Base-by-base conservation (phyloP, 2,888 invertebrate species). In the Euplexia lucipara region DNA sequence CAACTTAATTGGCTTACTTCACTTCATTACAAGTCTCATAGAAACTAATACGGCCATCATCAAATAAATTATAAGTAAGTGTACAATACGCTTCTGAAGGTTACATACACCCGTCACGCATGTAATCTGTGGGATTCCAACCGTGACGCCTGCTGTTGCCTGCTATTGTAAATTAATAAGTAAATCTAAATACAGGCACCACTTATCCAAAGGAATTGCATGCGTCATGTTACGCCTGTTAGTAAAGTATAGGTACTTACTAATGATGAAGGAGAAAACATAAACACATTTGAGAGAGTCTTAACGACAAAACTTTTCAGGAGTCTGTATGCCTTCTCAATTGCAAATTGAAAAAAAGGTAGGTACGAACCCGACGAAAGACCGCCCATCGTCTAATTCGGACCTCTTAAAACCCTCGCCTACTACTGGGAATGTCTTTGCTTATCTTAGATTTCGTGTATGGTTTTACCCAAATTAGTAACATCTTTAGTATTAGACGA, bases 81-180 rank as follows among this genome's bases (percentile, higher is more conserved):
- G 41, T 57, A 68, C 61, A 58, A 26, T 60, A 48, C 56, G 39
- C 20, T 35, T 18, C n/a, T 16, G 73, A 74, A 74, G 75, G 75
- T 42, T 60, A 59, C 47, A 39, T 20, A 49, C 20, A 39, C 22
- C 26, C 79, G 58, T 47, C 47, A 68, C 57, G 39, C 59, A 61
- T 35, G 32, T 48, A 65, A 51, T 66, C 16, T 49, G 44, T 37
- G 41, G 14, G 22, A 42, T n/a, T 39, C 20, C 75, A 65, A 60
- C 70, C 70, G 65, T 75, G 70, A 70, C 75, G 41, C 22, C 18
- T 47, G 35, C 16, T 53, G 56, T 47, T 59, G 30, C 48, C 30
- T 18, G 16, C 41, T 47, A 34, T 45, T 30, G 10, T 47, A 48
- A 42, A 26, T 26, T 26, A 53, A 54, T 52, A 52, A 41, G 16